Conservation (phyloP, 2,888 invertebrate genomes). For the Cataglyphis albicans region DNA sequence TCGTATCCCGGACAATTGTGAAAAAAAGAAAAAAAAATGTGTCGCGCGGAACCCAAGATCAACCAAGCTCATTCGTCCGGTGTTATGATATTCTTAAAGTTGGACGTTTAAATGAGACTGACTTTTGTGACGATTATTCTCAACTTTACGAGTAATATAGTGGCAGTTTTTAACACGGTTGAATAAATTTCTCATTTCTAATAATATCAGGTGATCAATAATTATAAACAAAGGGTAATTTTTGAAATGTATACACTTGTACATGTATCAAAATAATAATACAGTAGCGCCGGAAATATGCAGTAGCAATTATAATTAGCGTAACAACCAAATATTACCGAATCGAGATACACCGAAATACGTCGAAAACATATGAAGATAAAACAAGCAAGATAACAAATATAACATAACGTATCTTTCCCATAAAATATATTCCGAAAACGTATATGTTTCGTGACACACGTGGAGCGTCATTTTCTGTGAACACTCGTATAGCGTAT, state of each 20-base stretch:
- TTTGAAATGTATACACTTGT: neutral
- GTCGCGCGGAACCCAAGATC: conserved; percentile 16
- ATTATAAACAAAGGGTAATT: neutral
- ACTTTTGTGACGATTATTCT: neutral
- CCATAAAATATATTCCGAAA: conserved; percentile 11
- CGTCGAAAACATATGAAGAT: neutral
- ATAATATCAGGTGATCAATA: neutral
- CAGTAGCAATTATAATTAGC: neutral
- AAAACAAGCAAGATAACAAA: neutral
- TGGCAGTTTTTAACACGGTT: neutral
- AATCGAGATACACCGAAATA: neutral
- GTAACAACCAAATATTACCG: neutral
- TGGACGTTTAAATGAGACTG: conserved; percentile 21
- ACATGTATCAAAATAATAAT: neutral
- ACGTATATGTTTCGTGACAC: conserved; percentile 18
- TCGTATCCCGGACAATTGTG: conserved; percentile 51
- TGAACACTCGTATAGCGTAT: conserved; percentile 29
- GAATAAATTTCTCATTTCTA: neutral
- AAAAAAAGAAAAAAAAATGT: conserved; percentile 45
- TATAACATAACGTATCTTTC: conserved; percentile 3
- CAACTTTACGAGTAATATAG: neutral
- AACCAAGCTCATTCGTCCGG: conserved; percentile 5
- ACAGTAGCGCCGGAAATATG: neutral
- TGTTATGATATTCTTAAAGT: conserved; percentile 26
- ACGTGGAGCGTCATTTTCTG: conserved; percentile 23